Percentiles rank a stretch among this genome's conserved stretches.
Conservation (phyloP, 1,140 invertebrate genomes). For the Nasonia vitripennis region DNA sequence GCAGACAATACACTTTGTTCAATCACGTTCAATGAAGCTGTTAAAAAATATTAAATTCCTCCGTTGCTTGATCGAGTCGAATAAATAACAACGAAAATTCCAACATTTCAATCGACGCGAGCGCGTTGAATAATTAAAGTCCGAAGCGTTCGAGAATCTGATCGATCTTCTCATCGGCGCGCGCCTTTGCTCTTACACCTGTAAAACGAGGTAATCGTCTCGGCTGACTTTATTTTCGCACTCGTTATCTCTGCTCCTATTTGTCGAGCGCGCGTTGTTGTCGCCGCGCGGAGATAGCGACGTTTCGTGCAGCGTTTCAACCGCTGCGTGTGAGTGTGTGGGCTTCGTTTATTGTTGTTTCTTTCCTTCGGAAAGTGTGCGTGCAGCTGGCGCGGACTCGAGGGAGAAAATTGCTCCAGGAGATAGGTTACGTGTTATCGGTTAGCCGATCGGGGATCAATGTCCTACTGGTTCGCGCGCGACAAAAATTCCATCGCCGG, state of each 20-base stretch:
- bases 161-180: not conserved
- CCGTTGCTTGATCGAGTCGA: no score
- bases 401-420: not conserved
- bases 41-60: no score
- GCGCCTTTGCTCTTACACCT: not conserved
- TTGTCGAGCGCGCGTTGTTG: not conserved
- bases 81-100: no score
- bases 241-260: slow-evolving; percentile 4
- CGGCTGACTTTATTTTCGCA: slow-evolving; percentile 4
- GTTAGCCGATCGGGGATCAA: not conserved
- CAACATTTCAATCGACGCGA: no score
- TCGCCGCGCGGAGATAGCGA: not conserved
- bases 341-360: not conserved
- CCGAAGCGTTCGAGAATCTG: not conserved
- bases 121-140: not conserved
- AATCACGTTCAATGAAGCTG: no score
- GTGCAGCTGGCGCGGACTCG: not conserved
- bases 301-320: not conserved
- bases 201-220: not conserved
- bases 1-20: no score
- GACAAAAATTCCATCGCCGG: not conserved
- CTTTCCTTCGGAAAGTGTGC: not conserved
- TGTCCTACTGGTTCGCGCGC: not conserved
- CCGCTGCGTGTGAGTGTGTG: no score
- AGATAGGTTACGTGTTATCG: not conserved